Base-by-base conservation (phyloP, 2,888 invertebrate genomes). In the Deroplatys truncata region DNA sequence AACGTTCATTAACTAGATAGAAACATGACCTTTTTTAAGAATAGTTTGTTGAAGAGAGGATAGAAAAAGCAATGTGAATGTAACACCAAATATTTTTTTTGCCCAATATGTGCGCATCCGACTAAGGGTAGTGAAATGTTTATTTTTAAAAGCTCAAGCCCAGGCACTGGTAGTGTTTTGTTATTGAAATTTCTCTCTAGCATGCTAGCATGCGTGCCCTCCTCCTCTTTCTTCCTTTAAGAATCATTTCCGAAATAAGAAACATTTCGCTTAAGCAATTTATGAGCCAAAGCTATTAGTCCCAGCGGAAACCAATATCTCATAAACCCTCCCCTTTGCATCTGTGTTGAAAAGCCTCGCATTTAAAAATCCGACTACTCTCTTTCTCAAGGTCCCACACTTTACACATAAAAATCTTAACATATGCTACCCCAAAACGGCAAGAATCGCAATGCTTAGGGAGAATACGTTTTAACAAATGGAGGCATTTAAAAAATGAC, bases 161-260 rank as follows among this genome's bases (percentile, higher is more conserved):
- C 31, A 43, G 13, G 13, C 43, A 43, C 43, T 43, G 43, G 3
- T 13, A 13, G 4, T 3, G 25, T 86, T 86, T 86, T 86, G 86
- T 86, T 86, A 86, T 86, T 86, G 86, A 72, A 86, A 86, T 86
- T 56, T 72, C 0, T 86, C 9, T 28, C 28, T 28, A 56, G 1
- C 31, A 56, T 28, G 15, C 28, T n/a, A n/a, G n/a, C n/a, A n/a
- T n/a, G n/a, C n/a, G 20, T 20, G 15, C 82, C 72, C 82, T 86
- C 29, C 25, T 29, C 28, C 20, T 56, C 29, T 72, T 20, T 20
- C 25, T 72, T 20, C 56, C 56, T 72, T 2, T 72, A 56, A 82
- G 86, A 86, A 82, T 86, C 86, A 72, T 86, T 86, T 86, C 86
- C 82, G 56, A 86, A 86, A 86, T 86, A 86, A 86, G 82, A 86